Percentiles rank a stretch among this genome's conserved stretches.
Evolutionary conservation across 2,113 vertebrate species (phyloP).

Genomic region (Ictidomys tridecemlineatus): DNA sequence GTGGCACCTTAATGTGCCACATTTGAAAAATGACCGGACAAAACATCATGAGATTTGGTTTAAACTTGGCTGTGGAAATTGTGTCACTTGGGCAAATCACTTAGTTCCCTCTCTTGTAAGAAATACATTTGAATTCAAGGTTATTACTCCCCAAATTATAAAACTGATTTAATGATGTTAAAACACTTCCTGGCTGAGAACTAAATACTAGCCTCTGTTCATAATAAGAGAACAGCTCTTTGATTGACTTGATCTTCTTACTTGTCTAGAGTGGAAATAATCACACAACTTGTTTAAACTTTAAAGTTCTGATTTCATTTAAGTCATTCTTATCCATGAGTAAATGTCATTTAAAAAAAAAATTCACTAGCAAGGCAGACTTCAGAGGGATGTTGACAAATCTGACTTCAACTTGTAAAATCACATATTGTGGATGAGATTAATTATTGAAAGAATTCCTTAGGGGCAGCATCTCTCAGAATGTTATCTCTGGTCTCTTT

Average conservation of each 20-base stretch:
- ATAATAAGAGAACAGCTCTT: not conserved
- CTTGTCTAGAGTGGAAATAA: conserved; percentile 12
- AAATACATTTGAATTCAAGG: not conserved
- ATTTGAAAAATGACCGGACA: not conserved
- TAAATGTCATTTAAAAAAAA: not conserved
- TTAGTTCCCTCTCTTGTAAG: not conserved
- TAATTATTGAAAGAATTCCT: conserved; percentile 25
- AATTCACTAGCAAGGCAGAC: not conserved
- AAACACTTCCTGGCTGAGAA: not conserved
- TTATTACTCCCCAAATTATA: not conserved
- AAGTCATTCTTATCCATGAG: conserved; percentile 56
- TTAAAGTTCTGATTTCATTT: conserved; percentile 42
- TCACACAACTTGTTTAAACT: not conserved
- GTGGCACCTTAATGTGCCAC: not conserved
- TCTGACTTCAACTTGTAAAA: conserved; percentile 39
- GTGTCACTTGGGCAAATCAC: not conserved
- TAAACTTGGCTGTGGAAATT: not conserved
- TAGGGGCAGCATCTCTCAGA: conserved; percentile 12
- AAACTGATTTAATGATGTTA: not conserved
- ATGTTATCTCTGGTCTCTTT: not conserved
- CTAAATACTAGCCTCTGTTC: not conserved
- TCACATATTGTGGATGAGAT: conserved; percentile 39
- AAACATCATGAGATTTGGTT: not conserved
- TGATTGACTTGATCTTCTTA: not conserved
- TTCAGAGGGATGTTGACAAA: conserved; percentile 28